Evolutionary conservation across 30 jellyfish, hydroid and myxozoan genomes (phyloP).

Genomic region (Aurelia coerulea): DNA sequence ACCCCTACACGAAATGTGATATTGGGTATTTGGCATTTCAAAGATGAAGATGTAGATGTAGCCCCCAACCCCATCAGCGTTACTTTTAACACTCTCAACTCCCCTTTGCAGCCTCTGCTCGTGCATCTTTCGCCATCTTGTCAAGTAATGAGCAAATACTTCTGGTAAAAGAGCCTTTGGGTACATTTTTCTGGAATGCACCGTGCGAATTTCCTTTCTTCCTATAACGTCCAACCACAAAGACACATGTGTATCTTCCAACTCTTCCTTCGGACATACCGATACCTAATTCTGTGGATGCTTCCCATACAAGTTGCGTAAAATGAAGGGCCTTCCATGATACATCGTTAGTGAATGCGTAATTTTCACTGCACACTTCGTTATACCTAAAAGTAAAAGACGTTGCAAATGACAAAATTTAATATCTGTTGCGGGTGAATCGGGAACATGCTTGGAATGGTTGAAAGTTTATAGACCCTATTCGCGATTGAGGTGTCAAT

Average conservation of each 20-base stretch:
- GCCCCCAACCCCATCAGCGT: no score
- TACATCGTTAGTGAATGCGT: no score
- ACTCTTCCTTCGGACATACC: conserved; percentile 75
- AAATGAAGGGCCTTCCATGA: conserved; percentile 52
- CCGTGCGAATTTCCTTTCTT: conserved; percentile 69
- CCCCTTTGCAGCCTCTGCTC: no score
- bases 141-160: conserved; percentile 44
- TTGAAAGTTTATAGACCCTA: no score
- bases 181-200: conserved; percentile 78
- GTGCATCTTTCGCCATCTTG: conserved; percentile 26
- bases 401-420: no score
- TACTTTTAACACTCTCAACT: no score
- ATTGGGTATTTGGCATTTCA: no score
- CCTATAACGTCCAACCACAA: conserved; percentile 88
- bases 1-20: no score
- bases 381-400: conserved; percentile 18
- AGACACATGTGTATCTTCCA: conserved; percentile 80
- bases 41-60: no score
- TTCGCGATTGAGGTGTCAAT: no score
- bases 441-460: no score
- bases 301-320: conserved; percentile 95
- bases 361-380: conserved; percentile 27
- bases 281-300: conserved; percentile 80
- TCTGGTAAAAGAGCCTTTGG: conserved; percentile 68
- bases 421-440: no score